Evolutionary conservation across 1,140 invertebrate genomes (phyloP), one percentile per base, ranked within the genome.

Genomic region (Aphaenogaster ashmeadi): DNA sequence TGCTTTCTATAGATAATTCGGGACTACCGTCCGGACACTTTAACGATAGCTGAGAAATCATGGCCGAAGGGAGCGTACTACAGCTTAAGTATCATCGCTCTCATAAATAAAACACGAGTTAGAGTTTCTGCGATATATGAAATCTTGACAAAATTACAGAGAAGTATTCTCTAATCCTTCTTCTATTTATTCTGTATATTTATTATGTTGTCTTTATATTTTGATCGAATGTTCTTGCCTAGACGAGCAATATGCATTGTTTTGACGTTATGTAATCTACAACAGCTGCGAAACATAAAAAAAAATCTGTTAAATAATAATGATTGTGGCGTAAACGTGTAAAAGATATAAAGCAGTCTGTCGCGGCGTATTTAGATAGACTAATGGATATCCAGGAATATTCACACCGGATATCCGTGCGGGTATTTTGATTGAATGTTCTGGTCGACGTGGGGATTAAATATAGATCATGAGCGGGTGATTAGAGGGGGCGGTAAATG

Each of bases 401-500:
- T 72, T 72, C 38, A 36, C 36, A 36, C 36, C 27, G 79, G 52
- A 72, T 72, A 83, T 72, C 41, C 52, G 66, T 27, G n/a, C 21
- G 38, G 13, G 2, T 36, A 62, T 21, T 41, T 52, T 15, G 50
- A 54, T 60, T n/a, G 41, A 47, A 47, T 60, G 44, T 50, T 38
- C 4, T 72, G 52, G 21, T 71, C 15, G 54, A 47, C 52, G 7
- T 7, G 36, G 7, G 9, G 21, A 36, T 44, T 56, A 83, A 83
- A 83, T 72, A 58, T 83, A 83, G 36, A 38, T 27, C 27, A 11
- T 15, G 54, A n/a, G 6, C 38, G 18, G 50, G 3, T 69, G 62
- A 81, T 69, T 81, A 54, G 58, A 60, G 21, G 4, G 38, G 18
- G 9, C 41, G 41, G 33, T 60, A 74, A 84, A 84, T 75, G 62